Conservation (phyloP, 2,797 vertebrate genomes). For the Sylvilagus floridanus region DNA sequence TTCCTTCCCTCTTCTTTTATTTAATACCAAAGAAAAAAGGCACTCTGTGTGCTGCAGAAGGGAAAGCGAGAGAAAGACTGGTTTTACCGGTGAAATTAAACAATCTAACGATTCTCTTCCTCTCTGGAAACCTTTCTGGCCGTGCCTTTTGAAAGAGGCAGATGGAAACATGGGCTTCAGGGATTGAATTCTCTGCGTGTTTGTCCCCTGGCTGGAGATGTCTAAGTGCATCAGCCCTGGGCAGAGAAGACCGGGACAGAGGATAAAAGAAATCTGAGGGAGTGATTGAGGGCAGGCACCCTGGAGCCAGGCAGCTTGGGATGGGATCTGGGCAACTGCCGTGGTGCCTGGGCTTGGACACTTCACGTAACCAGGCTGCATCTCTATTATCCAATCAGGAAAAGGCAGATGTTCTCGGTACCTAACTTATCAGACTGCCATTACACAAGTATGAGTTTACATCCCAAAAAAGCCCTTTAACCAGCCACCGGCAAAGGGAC, state of each 20-base stretch:
- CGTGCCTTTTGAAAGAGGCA: neutral
- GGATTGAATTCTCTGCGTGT: neutral
- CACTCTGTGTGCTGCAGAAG: neutral
- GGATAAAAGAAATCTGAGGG: neutral
- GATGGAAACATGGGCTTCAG: neutral
- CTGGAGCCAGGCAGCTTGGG: neutral
- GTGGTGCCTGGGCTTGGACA: too few species aligned
- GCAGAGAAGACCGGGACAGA: neutral
- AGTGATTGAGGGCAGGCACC: neutral
- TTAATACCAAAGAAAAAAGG: neutral
- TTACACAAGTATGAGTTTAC: neutral
- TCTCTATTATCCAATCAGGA: neutral
- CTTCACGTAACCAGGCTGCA: neutral
- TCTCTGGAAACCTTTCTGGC: neutral
- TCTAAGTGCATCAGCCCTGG: neutral
- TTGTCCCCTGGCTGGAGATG: neutral
- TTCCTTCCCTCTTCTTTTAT: neutral
- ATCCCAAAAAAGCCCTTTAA: neutral
- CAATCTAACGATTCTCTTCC: neutral
- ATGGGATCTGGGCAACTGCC: neutral
- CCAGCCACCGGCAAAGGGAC: neutral
- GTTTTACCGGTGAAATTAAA: neutral
- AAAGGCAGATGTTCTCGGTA: rapidly evolving
- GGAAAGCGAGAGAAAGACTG: neutral
- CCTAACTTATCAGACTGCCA: neutral